These are phyloP conservation scores for Latrodectus hesperus DNA, from an alignment of 2,888 invertebrate species.

Conservation along the genomic window DNA sequence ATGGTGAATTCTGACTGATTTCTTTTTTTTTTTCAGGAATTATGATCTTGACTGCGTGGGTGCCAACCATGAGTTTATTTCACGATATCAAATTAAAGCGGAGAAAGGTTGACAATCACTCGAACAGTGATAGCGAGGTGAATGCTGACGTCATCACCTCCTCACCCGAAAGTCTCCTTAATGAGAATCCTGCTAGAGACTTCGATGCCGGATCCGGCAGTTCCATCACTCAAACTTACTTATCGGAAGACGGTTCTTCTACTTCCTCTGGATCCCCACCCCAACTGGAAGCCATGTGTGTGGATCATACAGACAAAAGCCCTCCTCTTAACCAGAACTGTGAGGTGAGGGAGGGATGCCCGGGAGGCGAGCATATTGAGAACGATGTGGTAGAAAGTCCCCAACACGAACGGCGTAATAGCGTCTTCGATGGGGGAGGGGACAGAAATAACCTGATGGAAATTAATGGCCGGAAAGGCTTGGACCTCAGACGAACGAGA, in stretches of 20 bases:
- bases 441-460: constrained; percentile 13
- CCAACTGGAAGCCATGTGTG: constrained; percentile 43
- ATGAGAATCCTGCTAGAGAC: constrained; percentile 37
- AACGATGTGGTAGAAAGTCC: constrained; percentile 56
- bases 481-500: constrained; percentile 42
- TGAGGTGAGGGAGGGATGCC: constrained; percentile 22
- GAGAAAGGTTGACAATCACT: constrained; percentile 63
- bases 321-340: constrained; percentile 11
- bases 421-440: constrained; percentile 69
- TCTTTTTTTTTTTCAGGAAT: constrained; percentile 55
- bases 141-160: constrained; percentile 60
- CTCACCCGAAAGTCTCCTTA: constrained; percentile 56
- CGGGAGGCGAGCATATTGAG: constrained; percentile 34
- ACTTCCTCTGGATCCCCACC: constrained; percentile 44
- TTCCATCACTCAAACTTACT: constrained; percentile 33
- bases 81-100: constrained; percentile 69
- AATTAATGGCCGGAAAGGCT: constrained; percentile 31
- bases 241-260: constrained; percentile 53
- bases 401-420: constrained; percentile 57
- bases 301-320: constrained; percentile 34
- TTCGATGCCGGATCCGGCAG: constrained; percentile 40
- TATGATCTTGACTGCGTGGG: constrained; percentile 67
- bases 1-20: background rate
- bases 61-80: constrained; percentile 68
- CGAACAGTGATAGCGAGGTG: constrained; percentile 66